Conservation (phyloP, 2,888 invertebrate species). For the Oscheius myriophilus region DNA sequence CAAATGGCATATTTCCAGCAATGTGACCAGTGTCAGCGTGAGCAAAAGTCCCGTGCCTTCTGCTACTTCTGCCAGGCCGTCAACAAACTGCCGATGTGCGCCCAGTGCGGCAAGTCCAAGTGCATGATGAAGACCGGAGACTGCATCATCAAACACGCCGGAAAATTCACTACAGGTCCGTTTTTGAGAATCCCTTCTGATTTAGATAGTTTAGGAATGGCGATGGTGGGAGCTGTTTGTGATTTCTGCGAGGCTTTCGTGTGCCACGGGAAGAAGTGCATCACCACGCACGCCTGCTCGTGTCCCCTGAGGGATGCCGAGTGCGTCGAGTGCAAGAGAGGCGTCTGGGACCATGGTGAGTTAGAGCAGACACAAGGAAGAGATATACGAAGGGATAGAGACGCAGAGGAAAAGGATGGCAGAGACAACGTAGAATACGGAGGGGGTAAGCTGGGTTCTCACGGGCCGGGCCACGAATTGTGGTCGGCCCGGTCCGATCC, state of each 20-base stretch:
- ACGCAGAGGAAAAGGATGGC: too few species aligned
- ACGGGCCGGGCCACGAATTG: too few species aligned
- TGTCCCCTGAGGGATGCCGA: constrained; percentile 26
- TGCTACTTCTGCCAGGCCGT: constrained; percentile 31
- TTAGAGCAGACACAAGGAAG: too few species aligned
- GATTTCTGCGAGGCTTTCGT: constrained; percentile 29
- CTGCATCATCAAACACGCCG: constrained; percentile 29
- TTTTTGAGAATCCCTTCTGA: neutral
- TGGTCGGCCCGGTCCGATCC: too few species aligned
- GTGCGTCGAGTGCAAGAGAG: constrained; percentile 28
- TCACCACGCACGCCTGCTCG: constrained; percentile 15
- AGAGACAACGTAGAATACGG: too few species aligned
- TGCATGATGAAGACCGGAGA: constrained; percentile 30
- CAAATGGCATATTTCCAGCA: too few species aligned
- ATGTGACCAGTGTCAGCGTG: constrained; percentile 27
- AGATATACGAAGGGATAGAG: too few species aligned
- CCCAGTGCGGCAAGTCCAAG: constrained; percentile 31
- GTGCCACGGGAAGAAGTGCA: constrained; percentile 28
- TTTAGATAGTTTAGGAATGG: constrained; percentile 6
- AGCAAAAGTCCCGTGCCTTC: constrained; percentile 27
- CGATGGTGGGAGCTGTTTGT: constrained; percentile 26
- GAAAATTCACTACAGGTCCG: constrained; percentile 25
- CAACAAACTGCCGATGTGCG: constrained; percentile 25
- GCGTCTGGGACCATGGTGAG: constrained; percentile 29
- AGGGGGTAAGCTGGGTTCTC: too few species aligned